Evolutionary conservation across 2,888 invertebrate species (phyloP).

Genomic region (Troilus luridus): DNA sequence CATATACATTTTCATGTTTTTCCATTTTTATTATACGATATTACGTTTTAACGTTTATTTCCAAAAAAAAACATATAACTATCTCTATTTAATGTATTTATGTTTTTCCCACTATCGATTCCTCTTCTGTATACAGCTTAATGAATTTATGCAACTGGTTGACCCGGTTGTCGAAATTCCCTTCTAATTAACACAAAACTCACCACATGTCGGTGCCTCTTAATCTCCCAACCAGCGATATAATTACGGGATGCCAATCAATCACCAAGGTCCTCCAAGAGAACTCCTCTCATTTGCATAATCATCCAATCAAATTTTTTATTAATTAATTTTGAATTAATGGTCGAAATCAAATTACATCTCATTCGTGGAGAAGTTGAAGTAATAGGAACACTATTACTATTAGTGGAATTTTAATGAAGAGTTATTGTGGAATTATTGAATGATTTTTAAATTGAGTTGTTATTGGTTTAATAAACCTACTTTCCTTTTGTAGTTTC

Average conservation of each 20-base stretch:
- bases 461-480: background rate
- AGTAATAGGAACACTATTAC: background rate
- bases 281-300: constrained; percentile 18
- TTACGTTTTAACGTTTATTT: too few relatives aligned
- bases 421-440: background rate
- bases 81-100: too few relatives aligned
- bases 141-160: background rate
- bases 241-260: constrained; percentile 20
- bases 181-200: constrained; percentile 27
- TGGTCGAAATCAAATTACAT: constrained; percentile 11
- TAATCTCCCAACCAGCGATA: background rate
- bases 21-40: too few relatives aligned
- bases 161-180: constrained; percentile 13
- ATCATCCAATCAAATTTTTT: constrained; percentile 32
- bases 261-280: background rate
- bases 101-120: background rate
- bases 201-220: background rate
- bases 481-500: too few relatives aligned
- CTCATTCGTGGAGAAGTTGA: background rate
- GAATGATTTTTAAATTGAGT: background rate
- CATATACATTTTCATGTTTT: too few relatives aligned
- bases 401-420: constrained; percentile 8
- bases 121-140: background rate
- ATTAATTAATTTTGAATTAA: constrained; percentile 22
- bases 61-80: too few relatives aligned